Conservation (phyloP, 2,113 vertebrate species). For the Tiliqua scincoides region DNA sequence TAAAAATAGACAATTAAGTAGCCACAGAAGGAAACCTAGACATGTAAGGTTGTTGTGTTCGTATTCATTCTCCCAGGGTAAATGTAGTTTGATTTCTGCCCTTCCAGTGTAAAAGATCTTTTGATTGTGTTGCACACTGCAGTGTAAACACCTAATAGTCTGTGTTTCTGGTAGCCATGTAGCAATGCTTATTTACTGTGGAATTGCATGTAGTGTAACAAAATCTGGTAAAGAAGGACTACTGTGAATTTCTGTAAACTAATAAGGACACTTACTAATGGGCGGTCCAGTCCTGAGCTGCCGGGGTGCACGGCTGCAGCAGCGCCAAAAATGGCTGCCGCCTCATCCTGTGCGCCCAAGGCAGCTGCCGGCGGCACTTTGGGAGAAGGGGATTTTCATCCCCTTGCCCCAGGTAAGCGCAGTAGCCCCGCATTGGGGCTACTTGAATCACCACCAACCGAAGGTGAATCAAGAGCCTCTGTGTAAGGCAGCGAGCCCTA, state of each 20-base stretch:
- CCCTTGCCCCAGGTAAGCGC: too few relatives aligned
- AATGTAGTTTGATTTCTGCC: neutral
- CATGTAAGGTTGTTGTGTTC: neutral
- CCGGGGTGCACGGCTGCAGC: too few relatives aligned
- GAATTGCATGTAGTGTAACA: neutral
- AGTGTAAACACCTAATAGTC: neutral
- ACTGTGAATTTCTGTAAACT: neutral
- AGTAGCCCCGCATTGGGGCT: too few relatives aligned
- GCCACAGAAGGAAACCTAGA: neutral
- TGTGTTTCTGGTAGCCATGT: neutral
- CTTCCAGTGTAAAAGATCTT: constrained; percentile 5
- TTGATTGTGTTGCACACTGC: neutral
- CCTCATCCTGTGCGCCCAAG: too few relatives aligned
- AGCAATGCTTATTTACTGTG: neutral
- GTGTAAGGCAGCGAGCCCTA: too few relatives aligned
- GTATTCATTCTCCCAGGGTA: constrained; percentile 7
- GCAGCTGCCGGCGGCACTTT: too few relatives aligned
- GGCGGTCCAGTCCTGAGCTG: too few relatives aligned
- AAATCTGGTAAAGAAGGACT: neutral
- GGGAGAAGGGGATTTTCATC: too few relatives aligned
- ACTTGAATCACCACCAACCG: too few relatives aligned
- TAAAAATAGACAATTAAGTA: neutral
- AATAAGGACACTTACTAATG: neutral
- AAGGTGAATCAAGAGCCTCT: too few relatives aligned
- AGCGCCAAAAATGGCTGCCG: too few relatives aligned